Conservation (phyloP, 2,888 invertebrate species). For the Chloroclysta siterata region DNA sequence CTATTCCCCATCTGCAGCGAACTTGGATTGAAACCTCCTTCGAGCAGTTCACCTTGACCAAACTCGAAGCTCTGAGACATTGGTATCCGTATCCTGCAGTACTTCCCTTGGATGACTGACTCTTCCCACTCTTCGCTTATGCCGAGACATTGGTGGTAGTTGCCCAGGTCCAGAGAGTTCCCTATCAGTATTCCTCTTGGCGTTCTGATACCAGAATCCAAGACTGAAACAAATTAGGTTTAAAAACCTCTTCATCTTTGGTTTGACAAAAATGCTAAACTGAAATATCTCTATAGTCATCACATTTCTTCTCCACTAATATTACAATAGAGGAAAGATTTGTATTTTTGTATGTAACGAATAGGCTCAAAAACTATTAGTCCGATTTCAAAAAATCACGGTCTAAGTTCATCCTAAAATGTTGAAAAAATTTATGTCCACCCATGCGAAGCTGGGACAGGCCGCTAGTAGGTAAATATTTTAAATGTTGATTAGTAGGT, state of each 20-base stretch:
- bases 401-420: no score
- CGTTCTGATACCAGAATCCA: background rate
- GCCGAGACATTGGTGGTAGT: background rate
- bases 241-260: background rate
- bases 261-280: no score
- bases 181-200: background rate
- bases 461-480: no score
- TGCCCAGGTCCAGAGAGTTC: background rate
- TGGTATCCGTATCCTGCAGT: background rate
- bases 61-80: background rate
- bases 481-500: no score
- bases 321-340: no score
- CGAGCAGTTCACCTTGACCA: background rate
- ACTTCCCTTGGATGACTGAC: background rate
- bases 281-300: no score
- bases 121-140: background rate
- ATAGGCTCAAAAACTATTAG: no score
- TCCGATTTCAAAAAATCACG: no score
- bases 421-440: no score
- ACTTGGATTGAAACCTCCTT: background rate
- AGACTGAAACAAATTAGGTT: background rate
- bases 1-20: background rate
- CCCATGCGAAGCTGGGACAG: no score
- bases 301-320: no score
- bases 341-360: no score